Percentiles rank a stretch among this genome's conserved stretches.
Conservation (phyloP, 2,888 invertebrate genomes). For the Coenonympha arcania region DNA sequence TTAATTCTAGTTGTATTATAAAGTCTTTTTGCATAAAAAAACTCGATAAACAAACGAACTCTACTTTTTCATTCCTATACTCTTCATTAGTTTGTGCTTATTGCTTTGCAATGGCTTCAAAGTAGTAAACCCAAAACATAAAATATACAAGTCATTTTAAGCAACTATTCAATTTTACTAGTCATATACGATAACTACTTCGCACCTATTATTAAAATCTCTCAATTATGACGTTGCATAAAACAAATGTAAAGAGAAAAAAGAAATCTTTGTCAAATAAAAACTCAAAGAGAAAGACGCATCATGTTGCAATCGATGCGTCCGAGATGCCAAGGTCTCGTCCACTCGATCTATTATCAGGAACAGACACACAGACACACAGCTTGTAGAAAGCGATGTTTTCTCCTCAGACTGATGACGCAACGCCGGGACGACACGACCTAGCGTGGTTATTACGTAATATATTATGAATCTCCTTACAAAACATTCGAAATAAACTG, state of each 20-base stretch:
- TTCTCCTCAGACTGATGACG: constrained; percentile 56
- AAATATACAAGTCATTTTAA: no score
- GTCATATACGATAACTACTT: no score
- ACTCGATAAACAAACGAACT: constrained; percentile 48
- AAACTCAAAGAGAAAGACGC: constrained; percentile 18
- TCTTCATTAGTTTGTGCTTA: no score
- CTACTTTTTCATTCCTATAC: constrained; percentile 29
- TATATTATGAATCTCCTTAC: constrained; percentile 54
- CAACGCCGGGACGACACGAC: constrained; percentile 55
- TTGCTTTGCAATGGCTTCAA: no score
- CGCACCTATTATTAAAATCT: not conserved
- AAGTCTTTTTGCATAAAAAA: constrained; percentile 70
- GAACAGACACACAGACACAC: constrained; percentile 3
- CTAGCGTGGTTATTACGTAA: constrained; percentile 69
- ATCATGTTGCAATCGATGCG: constrained; percentile 17
- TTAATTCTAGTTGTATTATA: constrained; percentile 71
- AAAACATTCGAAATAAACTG: constrained; percentile 49
- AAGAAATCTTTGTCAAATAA: constrained; percentile 20
- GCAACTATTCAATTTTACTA: no score
- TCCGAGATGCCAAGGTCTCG: constrained; percentile 28
- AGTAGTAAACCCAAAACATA: no score
- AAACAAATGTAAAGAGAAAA: constrained; percentile 12
- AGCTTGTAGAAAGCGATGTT: constrained; percentile 63
- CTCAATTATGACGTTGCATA: not conserved
- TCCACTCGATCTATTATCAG: constrained; percentile 38